Evolutionary conservation across 2,113 vertebrate genomes (phyloP).

Genomic region (Clarias macrocephalus): DNA sequence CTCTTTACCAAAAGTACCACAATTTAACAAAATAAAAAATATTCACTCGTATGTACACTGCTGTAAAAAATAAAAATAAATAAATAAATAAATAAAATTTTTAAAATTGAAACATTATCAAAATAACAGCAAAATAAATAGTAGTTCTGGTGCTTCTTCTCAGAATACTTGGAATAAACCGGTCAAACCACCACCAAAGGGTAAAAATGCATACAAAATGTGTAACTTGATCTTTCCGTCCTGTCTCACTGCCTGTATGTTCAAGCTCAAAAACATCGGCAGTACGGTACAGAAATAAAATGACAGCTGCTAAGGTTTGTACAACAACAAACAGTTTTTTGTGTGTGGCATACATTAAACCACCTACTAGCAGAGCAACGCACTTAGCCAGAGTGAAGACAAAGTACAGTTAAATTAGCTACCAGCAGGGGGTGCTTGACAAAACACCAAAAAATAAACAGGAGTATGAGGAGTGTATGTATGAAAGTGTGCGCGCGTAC

Average conservation of each 20-base stretch:
- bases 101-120: no score
- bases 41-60: not conserved
- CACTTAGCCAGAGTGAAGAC: not conserved
- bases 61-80: not conserved
- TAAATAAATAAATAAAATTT: not conserved
- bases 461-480: not conserved
- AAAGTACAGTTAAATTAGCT: not conserved
- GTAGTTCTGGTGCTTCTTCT: not conserved
- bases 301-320: not conserved
- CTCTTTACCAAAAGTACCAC: not conserved
- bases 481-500: not conserved
- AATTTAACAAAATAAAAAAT: not conserved
- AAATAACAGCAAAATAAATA: not conserved
- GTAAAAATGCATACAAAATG: not conserved
- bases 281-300: not conserved
- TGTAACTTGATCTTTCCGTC: not conserved
- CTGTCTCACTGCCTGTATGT: not conserved
- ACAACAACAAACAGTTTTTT: not conserved
- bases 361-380: not conserved
- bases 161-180: not conserved
- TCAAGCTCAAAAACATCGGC: not conserved
- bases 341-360: not conserved
- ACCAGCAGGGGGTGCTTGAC: slow-evolving; percentile 12
- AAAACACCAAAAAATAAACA: not conserved
- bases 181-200: not conserved